Conservation (phyloP, 1,140 invertebrate species). For the Saccostrea cuccullata region DNA sequence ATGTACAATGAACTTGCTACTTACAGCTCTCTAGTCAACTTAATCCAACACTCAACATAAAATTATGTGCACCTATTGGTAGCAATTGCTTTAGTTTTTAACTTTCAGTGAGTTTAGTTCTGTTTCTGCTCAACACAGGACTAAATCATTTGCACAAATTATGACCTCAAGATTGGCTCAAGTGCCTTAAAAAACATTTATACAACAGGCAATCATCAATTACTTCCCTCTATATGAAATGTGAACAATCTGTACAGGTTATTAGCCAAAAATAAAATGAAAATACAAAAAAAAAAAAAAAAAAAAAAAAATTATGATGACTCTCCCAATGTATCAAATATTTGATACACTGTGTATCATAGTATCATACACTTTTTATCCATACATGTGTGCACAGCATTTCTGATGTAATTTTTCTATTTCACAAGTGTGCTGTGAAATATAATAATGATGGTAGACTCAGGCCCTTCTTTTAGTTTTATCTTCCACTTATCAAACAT, state of each 20-base stretch:
- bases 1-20: not conserved
- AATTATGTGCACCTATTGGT: not conserved
- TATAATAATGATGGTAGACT: too few species aligned
- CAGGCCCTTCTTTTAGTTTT: too few species aligned
- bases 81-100: not conserved
- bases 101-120: not conserved
- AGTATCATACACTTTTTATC: too few species aligned
- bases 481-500: too few species aligned
- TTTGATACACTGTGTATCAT: not conserved
- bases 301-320: not conserved
- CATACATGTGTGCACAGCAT: too few species aligned
- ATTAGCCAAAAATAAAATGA: not conserved
- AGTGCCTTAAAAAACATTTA: not conserved
- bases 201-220: slow-evolving; percentile 6
- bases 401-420: too few species aligned
- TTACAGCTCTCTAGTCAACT: not conserved
- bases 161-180: not conserved
- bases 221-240: not conserved
- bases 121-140: not conserved
- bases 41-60: not conserved
- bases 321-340: not conserved
- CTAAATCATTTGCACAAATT: not conserved
- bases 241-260: not conserved
- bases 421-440: too few species aligned
- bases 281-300: not conserved